These are phyloP conservation scores for Pammene fasciana DNA, from an alignment of 2,888 invertebrate species.

Conservation along the genomic window DNA sequence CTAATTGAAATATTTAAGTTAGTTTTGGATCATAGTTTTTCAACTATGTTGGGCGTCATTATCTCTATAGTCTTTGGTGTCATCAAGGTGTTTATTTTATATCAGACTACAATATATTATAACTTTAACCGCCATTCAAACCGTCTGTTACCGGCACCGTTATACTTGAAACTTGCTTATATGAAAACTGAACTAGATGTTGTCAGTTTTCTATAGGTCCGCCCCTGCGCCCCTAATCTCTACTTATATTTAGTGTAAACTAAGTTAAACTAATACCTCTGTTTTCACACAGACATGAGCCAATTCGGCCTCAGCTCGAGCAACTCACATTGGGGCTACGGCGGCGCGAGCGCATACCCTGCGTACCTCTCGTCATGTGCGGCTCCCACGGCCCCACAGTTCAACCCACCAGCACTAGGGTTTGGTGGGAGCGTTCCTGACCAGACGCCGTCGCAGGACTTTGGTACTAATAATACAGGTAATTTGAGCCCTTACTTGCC, in stretches of 20 bases:
- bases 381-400: constrained; percentile 87
- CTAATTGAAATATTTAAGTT: too few species aligned
- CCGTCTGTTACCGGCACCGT: too few species aligned
- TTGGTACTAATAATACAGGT: constrained; percentile 83
- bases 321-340: constrained; percentile 95
- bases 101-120: too few species aligned
- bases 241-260: background rate
- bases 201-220: too few species aligned
- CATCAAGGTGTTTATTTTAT: too few species aligned
- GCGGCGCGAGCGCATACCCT: constrained; percentile 92
- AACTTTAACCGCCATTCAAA: too few species aligned
- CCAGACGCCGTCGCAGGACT: constrained; percentile 84
- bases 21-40: too few species aligned
- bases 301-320: constrained; percentile 93
- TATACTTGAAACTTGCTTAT: too few species aligned
- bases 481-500: constrained; percentile 48
- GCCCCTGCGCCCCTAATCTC: too few species aligned
- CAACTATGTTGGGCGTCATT: too few species aligned
- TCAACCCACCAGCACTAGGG: constrained; percentile 89
- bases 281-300: constrained; percentile 87
- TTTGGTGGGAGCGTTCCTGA: constrained; percentile 88
- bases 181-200: too few species aligned
- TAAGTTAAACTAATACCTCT: background rate
- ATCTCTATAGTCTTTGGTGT: too few species aligned
- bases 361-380: constrained; percentile 92